Percentiles rank a stretch among this genome's conserved stretches.
Conservation (phyloP, 2,113 vertebrate species). For the Onychostruthus taczanowskii region DNA sequence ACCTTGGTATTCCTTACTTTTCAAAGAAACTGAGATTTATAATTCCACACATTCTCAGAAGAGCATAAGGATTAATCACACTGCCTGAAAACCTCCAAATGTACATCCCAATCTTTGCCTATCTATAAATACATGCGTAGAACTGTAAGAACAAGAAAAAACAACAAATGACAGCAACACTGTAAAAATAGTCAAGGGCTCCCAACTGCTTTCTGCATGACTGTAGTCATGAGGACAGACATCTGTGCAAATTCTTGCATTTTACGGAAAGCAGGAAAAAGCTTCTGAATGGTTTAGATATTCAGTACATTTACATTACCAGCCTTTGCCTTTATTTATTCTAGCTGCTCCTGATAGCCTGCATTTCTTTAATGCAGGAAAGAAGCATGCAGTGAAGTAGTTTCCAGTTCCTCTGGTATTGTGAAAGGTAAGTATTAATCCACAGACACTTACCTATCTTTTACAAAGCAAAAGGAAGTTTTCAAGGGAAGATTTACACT, state of each 20-base stretch:
- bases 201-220: neutral
- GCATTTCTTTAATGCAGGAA: neutral
- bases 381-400: neutral
- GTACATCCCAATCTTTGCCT: neutral
- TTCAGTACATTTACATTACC: neutral
- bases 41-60: neutral
- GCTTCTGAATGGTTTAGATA: neutral
- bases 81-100: neutral
- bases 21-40: neutral
- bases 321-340: neutral
- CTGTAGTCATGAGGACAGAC: neutral
- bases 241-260: neutral
- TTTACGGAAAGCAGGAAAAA: neutral
- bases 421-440: neutral
- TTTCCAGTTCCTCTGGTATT: neutral
- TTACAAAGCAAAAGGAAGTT: neutral
- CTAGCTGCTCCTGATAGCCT: neutral
- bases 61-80: neutral
- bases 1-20: neutral
- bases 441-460: neutral
- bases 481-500: neutral
- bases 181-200: neutral
- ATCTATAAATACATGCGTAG: neutral
- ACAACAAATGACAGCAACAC: neutral
- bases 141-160: neutral